Conservation (phyloP, 2,113 vertebrate genomes). For the Opisthocomus hoazin region DNA sequence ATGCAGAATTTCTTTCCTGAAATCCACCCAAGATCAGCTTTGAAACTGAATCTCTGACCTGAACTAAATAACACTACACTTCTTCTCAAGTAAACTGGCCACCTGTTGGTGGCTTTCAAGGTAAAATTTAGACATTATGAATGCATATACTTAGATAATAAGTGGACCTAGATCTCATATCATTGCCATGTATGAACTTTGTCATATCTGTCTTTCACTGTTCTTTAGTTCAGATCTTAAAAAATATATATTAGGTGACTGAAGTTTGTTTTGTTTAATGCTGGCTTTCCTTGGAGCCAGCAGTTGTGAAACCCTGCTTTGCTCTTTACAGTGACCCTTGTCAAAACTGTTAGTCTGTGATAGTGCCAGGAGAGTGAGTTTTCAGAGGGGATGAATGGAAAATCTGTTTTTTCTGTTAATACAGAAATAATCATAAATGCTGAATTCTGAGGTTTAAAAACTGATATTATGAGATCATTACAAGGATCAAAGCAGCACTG, state of each 20-base stretch:
- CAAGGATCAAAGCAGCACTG: neutral
- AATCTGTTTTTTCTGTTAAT: constrained; percentile 18
- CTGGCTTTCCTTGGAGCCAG: neutral
- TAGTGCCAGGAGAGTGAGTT: neutral
- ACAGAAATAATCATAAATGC: neutral
- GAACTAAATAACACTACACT: neutral
- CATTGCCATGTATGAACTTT: neutral
- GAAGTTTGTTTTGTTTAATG: neutral
- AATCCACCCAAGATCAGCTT: neutral
- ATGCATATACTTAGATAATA: neutral
- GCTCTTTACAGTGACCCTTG: neutral
- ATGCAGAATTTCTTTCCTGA: neutral
- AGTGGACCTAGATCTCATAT: neutral
- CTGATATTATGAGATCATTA: neutral
- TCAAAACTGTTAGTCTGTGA: neutral
- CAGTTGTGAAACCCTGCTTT: neutral
- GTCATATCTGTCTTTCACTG: neutral
- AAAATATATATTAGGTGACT: neutral
- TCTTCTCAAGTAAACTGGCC: neutral
- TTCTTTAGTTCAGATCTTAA: neutral
- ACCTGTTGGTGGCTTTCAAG: neutral
- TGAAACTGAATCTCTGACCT: neutral
- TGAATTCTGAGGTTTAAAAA: constrained; percentile 1
- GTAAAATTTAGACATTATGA: neutral
- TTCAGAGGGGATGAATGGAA: neutral